Base-by-base conservation (phyloP, 2,888 invertebrate genomes). In the Listrodromus nycthemerus region DNA sequence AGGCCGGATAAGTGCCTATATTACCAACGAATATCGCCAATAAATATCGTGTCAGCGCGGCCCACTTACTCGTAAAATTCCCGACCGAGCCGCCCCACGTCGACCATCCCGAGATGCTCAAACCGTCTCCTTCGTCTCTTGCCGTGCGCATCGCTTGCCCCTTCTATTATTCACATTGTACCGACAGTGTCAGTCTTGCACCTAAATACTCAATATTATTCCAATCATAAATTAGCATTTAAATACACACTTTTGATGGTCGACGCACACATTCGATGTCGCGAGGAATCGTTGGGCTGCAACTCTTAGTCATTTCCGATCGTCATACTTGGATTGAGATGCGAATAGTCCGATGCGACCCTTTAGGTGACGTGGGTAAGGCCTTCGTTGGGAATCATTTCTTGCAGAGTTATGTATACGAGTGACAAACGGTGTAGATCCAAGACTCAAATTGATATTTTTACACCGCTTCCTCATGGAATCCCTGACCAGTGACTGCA, bases 31-130 rank as follows among this genome's bases (percentile, higher is more conserved):
- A 89, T 87, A 90, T 89, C 87, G 87, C 83, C 88, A 88, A 91
- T 91, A 91, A 91, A 91, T 90, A 90, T 90, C 88, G 80, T 84
- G 88, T 86, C 87, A 86, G 89, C 87, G 86, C 88, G 87, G 86
- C 85, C 86, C 88, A 88, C 88, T 89, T 90, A 87, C 88, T 91
- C 91, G 90, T 91, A 91, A 91, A 91, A 87, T 83, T 30, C 80
- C 74, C 58, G 76, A 50, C 67, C 63, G 79, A 73, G 67, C 77
- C 74, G 73, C 75, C 79, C 61, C 69, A 70, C 83, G 80, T 77
- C 52, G 70, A 19, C 21, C 55, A 1, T 19, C 21, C 13, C n/a
- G 33, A 33, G 21, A 13, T 6, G 30, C 16, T 16, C 27, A 65
- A 30, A 70, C 19, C 63, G 30, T 61, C 61, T 63, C 71, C 19